These are phyloP conservation scores for Protophormia terraenovae DNA, from an alignment of 2,888 invertebrate genomes.

Conservation along the genomic window DNA sequence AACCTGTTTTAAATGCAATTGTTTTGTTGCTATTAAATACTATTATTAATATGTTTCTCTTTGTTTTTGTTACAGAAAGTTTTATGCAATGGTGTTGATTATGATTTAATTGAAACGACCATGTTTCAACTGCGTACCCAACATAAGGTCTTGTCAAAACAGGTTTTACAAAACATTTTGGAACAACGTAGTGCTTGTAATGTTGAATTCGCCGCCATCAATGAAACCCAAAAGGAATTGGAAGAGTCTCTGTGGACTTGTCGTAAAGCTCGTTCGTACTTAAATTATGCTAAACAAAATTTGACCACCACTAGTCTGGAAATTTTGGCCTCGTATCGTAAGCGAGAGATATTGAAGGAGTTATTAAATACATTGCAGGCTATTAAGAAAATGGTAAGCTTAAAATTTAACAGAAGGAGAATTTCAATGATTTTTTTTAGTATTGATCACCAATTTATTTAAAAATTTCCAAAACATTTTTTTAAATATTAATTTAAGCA, in stretches of 20 bases:
- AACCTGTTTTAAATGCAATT: slow-evolving; percentile 59
- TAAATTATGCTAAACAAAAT: slow-evolving; percentile 89
- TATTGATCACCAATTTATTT: too few species aligned
- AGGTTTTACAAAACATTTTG: slow-evolving; percentile 94
- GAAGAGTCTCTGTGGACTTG: slow-evolving; percentile 88
- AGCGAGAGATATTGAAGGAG: slow-evolving; percentile 90
- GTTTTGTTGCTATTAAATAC: neutral
- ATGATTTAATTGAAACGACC: slow-evolving; percentile 77
- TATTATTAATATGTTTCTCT: neutral
- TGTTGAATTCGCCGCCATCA: slow-evolving; percentile 90
- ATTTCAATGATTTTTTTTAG: too few species aligned
- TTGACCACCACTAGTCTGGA: slow-evolving; percentile 93
- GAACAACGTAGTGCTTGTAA: slow-evolving; percentile 95
- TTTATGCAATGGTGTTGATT: slow-evolving; percentile 76
- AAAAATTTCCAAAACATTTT: too few species aligned
- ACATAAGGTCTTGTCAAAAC: slow-evolving; percentile 91
- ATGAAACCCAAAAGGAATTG: slow-evolving; percentile 87
- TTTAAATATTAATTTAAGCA: too few species aligned
- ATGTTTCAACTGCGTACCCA: slow-evolving; percentile 79
- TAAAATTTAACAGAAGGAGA: too few species aligned
- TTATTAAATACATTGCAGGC: slow-evolving; percentile 90
- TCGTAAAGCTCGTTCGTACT: slow-evolving; percentile 86
- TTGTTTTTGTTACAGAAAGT: slow-evolving; percentile 74
- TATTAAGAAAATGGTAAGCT: slow-evolving; percentile 86
- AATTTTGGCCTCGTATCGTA: slow-evolving; percentile 94